Evolutionary conservation across 1,140 invertebrate species (phyloP).

Genomic region (Chionoecetes opilio): DNA sequence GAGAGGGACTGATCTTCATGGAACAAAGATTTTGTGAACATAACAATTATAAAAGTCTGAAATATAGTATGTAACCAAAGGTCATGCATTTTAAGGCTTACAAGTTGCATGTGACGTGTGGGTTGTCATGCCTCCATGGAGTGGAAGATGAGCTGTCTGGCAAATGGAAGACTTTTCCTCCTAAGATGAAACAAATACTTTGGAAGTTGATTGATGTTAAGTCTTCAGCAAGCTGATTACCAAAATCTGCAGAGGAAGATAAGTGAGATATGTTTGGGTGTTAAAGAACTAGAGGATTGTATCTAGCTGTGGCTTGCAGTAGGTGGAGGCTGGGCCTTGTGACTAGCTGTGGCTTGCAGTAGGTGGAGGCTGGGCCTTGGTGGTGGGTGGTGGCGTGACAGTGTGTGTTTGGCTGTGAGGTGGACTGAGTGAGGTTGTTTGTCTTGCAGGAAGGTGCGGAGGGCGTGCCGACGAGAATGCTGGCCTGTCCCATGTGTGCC

Average conservation of each 20-base stretch:
- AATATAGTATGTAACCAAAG: not conserved
- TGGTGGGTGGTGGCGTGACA: not conserved
- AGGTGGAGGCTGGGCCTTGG: slow-evolving; percentile 10
- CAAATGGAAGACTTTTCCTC: not conserved
- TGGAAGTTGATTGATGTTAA: not conserved
- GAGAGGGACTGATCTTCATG: not conserved
- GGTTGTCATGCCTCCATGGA: not conserved
- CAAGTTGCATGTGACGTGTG: not conserved
- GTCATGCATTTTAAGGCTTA: not conserved
- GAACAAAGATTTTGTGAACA: not conserved
- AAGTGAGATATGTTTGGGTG: not conserved
- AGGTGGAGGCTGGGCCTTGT: slow-evolving; percentile 1
- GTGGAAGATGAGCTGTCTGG: not conserved
- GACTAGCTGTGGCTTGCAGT: not conserved
- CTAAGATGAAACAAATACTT: not conserved
- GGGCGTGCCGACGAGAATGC: slow-evolving; percentile 69
- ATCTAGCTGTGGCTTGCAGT: not conserved
- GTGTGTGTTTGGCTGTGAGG: slow-evolving; percentile 10
- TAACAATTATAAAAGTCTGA: slow-evolving; percentile 12
- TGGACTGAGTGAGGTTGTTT: slow-evolving; percentile 77
- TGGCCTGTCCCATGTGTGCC: slow-evolving; percentile 78
- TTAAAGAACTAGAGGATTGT: not conserved
- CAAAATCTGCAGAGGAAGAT: not conserved
- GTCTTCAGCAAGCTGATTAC: not conserved
- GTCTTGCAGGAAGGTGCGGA: slow-evolving; percentile 77